Conservation (phyloP, 2,797 vertebrate genomes). For the Melanotaenia nigrans region DNA sequence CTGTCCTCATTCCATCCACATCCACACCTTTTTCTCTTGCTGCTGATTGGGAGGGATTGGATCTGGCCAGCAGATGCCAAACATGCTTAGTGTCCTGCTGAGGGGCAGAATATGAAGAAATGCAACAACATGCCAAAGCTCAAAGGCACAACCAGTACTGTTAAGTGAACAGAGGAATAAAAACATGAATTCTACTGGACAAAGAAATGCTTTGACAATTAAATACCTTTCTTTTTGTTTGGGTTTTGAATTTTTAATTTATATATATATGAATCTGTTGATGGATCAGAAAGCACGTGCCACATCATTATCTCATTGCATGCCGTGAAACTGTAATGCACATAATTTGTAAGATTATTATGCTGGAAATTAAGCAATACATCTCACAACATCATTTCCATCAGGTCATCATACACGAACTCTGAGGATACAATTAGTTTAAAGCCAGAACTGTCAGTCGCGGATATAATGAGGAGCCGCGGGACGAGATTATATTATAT, state of each 20-base stretch:
- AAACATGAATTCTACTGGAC: neutral
- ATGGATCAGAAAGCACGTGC: too few species aligned
- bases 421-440: constrained; percentile 66
- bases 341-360: constrained; percentile 20
- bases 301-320: too few species aligned
- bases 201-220: neutral
- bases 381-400: constrained; percentile 70
- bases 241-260: neutral
- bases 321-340: neutral
- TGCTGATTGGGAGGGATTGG: constrained; percentile 76
- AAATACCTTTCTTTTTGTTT: neutral
- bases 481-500: constrained; percentile 59
- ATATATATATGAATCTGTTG: too few species aligned
- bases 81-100: constrained; percentile 68
- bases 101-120: constrained; percentile 50
- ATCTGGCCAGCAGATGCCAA: constrained; percentile 79
- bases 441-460: constrained; percentile 75
- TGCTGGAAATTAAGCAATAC: constrained; percentile 55
- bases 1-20: constrained; percentile 84
- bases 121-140: constrained; percentile 50
- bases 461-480: constrained; percentile 71
- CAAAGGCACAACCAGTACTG: constrained; percentile 12
- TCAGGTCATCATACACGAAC: constrained; percentile 74
- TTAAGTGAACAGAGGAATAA: constrained; percentile 4
- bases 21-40: constrained; percentile 75